phyloP scores from a whole-genome alignment of 2,888 invertebrate species.

The Smittia aterrima region DNA sequence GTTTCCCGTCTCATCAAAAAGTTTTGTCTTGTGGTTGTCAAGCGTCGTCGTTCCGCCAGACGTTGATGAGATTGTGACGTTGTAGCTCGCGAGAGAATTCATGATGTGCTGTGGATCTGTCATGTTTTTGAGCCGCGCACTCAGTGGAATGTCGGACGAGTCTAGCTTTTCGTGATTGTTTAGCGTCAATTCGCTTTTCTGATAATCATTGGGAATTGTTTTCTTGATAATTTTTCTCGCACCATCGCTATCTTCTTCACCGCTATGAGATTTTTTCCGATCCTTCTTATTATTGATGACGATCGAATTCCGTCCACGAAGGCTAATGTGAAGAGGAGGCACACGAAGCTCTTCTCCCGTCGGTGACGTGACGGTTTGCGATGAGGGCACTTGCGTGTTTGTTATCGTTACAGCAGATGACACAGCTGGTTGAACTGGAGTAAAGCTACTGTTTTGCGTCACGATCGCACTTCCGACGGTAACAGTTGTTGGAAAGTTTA shows the following conservation, averaged over 20 bases:
- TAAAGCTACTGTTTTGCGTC: slow-evolving; percentile 14
- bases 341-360: slow-evolving; percentile 71
- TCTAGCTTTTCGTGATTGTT: slow-evolving; percentile 23
- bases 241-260: slow-evolving; percentile 58
- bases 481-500: background rate
- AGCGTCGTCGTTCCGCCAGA: background rate
- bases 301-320: slow-evolving; percentile 79
- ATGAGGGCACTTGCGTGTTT: slow-evolving; percentile 31
- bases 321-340: slow-evolving; percentile 83
- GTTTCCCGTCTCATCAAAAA: slow-evolving; percentile 13
- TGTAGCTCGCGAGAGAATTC: slow-evolving; percentile 34
- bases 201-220: background rate
- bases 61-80: slow-evolving; percentile 36
- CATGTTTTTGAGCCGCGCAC: slow-evolving; percentile 19
- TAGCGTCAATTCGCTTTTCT: background rate
- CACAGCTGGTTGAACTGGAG: slow-evolving; percentile 34
- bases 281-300: slow-evolving; percentile 77
- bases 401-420: background rate
- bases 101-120: slow-evolving; percentile 30
- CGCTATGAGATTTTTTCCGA: slow-evolving; percentile 57
- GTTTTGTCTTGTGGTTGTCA: slow-evolving; percentile 13
- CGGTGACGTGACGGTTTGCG: slow-evolving; percentile 41
- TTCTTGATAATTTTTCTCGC: slow-evolving; percentile 48
- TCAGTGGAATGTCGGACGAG: slow-evolving; percentile 31
- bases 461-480: background rate